Percentiles rank a stretch among this genome's conserved stretches.
phyloP scores from a whole-genome alignment of 2,888 invertebrate genomes.

The Merodon equestris region DNA sequence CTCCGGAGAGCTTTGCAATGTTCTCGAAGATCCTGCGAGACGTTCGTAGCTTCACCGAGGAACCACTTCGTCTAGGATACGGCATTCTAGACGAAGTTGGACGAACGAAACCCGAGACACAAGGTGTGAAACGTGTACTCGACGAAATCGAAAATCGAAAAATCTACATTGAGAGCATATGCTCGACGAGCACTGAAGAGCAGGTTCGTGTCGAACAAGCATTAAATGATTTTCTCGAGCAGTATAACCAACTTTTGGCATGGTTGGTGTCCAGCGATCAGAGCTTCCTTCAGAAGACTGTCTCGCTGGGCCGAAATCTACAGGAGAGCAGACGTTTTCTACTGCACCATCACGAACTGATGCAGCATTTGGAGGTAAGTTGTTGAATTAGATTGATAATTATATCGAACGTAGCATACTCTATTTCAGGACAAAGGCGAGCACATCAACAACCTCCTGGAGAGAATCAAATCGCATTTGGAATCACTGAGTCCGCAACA shows the following conservation, averaged over 20 bases:
- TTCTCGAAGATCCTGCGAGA: conserved; percentile 84
- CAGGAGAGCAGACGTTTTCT: conserved; percentile 86
- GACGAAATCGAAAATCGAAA: conserved; percentile 88
- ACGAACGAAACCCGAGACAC: conserved; percentile 83
- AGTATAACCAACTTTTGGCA: conserved; percentile 84
- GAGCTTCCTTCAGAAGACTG: conserved; percentile 85
- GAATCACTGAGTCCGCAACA: conserved; percentile 84
- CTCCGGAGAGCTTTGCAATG: conserved; percentile 84
- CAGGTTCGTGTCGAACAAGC: conserved; percentile 85
- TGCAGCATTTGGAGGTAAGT: conserved; percentile 85
- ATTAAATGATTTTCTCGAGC: conserved; percentile 84
- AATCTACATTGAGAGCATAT: conserved; percentile 82
- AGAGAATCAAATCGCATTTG: conserved; percentile 82
- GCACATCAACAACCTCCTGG: conserved; percentile 84
- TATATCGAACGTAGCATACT: conserved; percentile 17
- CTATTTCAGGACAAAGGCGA: conserved; percentile 82
- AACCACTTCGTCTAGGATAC: conserved; percentile 86
- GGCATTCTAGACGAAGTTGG: conserved; percentile 85
- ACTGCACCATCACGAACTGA: conserved; percentile 85
- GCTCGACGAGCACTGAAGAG: conserved; percentile 84
- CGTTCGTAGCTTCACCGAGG: conserved; percentile 84
- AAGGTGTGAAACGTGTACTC: conserved; percentile 83
- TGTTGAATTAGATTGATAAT: neutral
- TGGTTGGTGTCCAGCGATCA: conserved; percentile 88
- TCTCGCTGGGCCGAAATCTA: conserved; percentile 86